Percentiles rank a stretch among this genome's conserved stretches.
Conservation (phyloP, 1,140 invertebrate genomes). For the Nebria ingens region DNA sequence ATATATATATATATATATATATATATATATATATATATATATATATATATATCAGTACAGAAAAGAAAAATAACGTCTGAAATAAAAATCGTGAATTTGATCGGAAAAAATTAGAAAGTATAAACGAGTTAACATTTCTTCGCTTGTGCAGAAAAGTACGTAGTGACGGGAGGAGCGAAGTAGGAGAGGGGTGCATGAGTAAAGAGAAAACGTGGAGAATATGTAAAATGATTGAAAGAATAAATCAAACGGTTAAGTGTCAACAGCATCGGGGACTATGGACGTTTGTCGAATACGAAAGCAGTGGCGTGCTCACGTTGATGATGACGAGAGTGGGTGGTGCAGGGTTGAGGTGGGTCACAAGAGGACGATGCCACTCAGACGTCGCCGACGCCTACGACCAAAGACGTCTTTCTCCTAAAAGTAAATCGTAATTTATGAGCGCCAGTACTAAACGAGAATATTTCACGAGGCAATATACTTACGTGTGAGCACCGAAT, state of each 20-base stretch:
- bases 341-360: neutral
- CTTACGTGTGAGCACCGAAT: neutral
- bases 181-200: neutral
- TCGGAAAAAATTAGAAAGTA: too few species aligned
- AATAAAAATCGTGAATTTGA: too few species aligned
- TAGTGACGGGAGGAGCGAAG: neutral
- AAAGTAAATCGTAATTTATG: constrained; percentile 7
- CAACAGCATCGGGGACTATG: neutral
- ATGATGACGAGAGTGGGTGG: neutral
- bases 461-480: constrained; percentile 7
- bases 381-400: neutral
- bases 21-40: too few species aligned
- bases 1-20: too few species aligned
- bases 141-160: too few species aligned
- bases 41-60: too few species aligned
- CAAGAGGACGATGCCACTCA: neutral
- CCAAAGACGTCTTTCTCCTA: neutral
- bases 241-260: constrained; percentile 8
- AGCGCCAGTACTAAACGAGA: neutral
- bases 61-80: too few species aligned
- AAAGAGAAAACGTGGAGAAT: neutral
- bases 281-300: neutral
- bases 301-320: neutral
- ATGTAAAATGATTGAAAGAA: constrained; percentile 8
- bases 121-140: too few species aligned